phyloP scores from a whole-genome alignment of 2,888 invertebrate species.

The Aleiodes testaceus region DNA sequence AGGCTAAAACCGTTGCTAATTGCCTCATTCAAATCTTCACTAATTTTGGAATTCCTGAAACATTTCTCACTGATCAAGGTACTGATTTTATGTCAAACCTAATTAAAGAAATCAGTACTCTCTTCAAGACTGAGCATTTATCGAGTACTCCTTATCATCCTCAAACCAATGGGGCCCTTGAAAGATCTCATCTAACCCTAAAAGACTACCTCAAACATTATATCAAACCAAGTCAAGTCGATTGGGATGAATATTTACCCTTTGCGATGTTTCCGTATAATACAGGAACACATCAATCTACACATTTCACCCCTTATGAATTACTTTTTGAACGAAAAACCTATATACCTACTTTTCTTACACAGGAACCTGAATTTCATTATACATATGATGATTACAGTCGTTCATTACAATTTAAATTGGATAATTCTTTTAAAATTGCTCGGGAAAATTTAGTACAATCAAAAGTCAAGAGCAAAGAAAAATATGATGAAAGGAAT shows the following conservation, averaged over 20 bases:
- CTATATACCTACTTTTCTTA: slow-evolving; percentile 50
- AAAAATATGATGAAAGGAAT: slow-evolving; percentile 50
- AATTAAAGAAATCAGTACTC: slow-evolving; percentile 44
- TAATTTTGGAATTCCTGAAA: slow-evolving; percentile 50
- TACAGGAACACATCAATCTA: slow-evolving; percentile 45
- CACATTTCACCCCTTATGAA: slow-evolving; percentile 35
- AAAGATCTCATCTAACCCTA: slow-evolving; percentile 50
- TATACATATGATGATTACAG: slow-evolving; percentile 58
- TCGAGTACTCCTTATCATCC: slow-evolving; percentile 53
- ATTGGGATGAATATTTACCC: slow-evolving; percentile 55
- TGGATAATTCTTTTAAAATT: slow-evolving; percentile 53
- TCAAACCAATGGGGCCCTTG: slow-evolving; percentile 43
- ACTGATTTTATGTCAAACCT: slow-evolving; percentile 48
- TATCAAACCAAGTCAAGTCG: slow-evolving; percentile 44
- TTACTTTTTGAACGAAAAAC: slow-evolving; percentile 35
- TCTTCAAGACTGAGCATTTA: slow-evolving; percentile 46
- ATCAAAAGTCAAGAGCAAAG: slow-evolving; percentile 54
- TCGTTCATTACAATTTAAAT: slow-evolving; percentile 50
- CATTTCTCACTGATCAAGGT: slow-evolving; percentile 50
- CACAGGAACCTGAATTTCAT: slow-evolving; percentile 55
- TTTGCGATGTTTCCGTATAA: slow-evolving; percentile 53
- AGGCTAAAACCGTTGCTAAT: slow-evolving; percentile 47
- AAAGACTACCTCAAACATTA: slow-evolving; percentile 50
- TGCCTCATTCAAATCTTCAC: slow-evolving; percentile 42
- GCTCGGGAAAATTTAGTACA: slow-evolving; percentile 54